A percentile compares a stretch with the other conserved stretches of the same genome.
These are phyloP conservation scores for Passer domesticus DNA, from an alignment of 2,113 vertebrate genomes.

Conservation along the genomic window DNA sequence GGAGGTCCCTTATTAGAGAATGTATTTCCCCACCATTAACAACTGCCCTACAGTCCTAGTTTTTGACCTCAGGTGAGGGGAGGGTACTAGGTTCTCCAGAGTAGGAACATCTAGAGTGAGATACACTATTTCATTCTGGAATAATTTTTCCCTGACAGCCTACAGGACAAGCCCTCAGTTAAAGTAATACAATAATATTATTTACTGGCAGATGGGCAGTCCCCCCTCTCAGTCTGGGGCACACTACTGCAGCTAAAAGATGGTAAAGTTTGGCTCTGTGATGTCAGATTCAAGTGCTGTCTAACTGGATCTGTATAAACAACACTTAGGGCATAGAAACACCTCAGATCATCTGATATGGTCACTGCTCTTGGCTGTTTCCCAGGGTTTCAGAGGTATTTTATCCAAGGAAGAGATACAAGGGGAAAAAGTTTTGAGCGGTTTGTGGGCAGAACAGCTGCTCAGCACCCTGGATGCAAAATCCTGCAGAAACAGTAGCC, in stretches of 20 bases:
- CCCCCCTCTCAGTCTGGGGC: not conserved
- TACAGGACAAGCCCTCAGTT: not conserved
- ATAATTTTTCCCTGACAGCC: not conserved
- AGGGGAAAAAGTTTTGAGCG: not conserved
- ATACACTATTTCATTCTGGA: not conserved
- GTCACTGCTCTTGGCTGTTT: not conserved
- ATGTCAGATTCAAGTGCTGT: not conserved
- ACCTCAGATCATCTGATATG: not conserved
- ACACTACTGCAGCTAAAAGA: not conserved
- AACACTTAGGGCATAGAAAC: not conserved
- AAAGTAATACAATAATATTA: not conserved
- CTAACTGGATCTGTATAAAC: not conserved
- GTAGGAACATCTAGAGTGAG: not conserved
- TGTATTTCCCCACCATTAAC: not conserved
- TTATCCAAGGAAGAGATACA: not conserved
- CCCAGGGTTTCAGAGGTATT: not conserved
- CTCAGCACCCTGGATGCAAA: not conserved
- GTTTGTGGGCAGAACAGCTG: not conserved
- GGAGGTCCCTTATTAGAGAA: not conserved
- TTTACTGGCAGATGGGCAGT: not conserved
- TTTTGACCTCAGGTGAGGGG: not conserved
- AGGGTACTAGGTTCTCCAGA: not conserved
- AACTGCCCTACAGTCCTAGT: not conserved
- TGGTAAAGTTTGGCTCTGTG: not conserved
- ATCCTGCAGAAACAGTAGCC: not conserved